These are phyloP conservation scores for Ridgeia piscesae DNA, from an alignment of 1,140 invertebrate species.

Conservation along the genomic window DNA sequence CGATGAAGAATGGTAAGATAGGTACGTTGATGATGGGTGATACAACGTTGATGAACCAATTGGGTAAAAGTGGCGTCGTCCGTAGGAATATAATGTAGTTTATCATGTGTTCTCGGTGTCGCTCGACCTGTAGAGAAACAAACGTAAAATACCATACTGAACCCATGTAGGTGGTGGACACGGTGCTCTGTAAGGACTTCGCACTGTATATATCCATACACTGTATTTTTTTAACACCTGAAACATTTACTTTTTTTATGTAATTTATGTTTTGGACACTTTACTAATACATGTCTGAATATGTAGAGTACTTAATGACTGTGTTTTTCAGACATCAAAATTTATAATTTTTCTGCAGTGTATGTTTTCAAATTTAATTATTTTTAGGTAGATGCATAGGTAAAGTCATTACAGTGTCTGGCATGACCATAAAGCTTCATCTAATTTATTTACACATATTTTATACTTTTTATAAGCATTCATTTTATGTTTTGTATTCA, in stretches of 20 bases:
- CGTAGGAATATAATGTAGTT: constrained; percentile 97
- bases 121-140: constrained; percentile 64
- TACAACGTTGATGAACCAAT: constrained; percentile 99
- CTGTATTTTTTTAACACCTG: too few species aligned
- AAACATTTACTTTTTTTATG: too few species aligned
- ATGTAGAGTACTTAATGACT: too few species aligned
- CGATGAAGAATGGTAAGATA: constrained; percentile 85
- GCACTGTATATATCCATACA: too few species aligned
- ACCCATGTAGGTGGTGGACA: neutral
- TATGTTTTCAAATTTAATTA: too few species aligned
- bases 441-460: neutral
- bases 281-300: too few species aligned
- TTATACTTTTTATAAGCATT: neutral
- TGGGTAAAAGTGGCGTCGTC: constrained; percentile 96
- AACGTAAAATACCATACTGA: neutral
- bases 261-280: too few species aligned
- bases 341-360: too few species aligned
- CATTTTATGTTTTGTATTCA: neutral
- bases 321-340: too few species aligned
- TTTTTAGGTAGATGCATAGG: too few species aligned
- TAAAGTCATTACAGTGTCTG: too few species aligned
- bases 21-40: constrained; percentile 96
- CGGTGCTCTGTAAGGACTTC: too few species aligned
- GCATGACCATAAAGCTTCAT: neutral
- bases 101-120: constrained; percentile 84